Base-by-base conservation (phyloP, 2,797 vertebrate genomes). In the Cossypha niveicapilla region DNA sequence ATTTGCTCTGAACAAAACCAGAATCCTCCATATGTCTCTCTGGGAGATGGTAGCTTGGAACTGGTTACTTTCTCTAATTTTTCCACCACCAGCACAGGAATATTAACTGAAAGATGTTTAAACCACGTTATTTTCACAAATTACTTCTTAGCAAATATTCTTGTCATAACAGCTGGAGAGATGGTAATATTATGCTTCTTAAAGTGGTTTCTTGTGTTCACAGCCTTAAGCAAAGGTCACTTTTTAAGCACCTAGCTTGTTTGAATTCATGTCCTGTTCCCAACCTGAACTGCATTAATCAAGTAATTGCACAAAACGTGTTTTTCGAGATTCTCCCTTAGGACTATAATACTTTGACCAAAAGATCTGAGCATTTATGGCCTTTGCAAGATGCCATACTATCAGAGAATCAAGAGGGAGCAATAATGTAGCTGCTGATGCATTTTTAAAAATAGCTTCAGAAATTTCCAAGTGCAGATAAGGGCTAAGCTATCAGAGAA, bases 161-260 rank as follows among this genome's bases (percentile, higher is more conserved):
- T 84, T 84, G 45, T n/a, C 45, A 48, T 60, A 91, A 67, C 34
- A 88, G 48, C 56, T 60, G 23, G 56, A 90, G 41, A 91, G 51
- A 75, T 57, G 63, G 61, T 19, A 95, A 72, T 90, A 88, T 84
- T 82, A 88, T 25, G 37, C 53, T 73, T 68, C 60, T 82, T 79
- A 48, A 86, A 90, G 76, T 76, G 34, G 41, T 66, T 93, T 75
- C 34, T 91, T 8, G 1, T 84, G 53, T 76, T 92, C 89, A 88
- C 56, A 86, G 63, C 56, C 73, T 86, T 88, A 94, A 94, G 83
- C 77, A 79, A 94, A 88, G 82, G 80, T 79, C 83, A 87, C 56
- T 84, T 60, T 85, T 79, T 63, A 70, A 93, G 91, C 58, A 88
- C 19, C 13, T 75, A 79, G 27, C 30, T 84, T 51, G 12, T 95